Percentiles rank a stretch among this genome's conserved stretches.
These are phyloP conservation scores for Grammomys dolichurus DNA, from an alignment of 2,113 vertebrate species.

Conservation along the genomic window DNA sequence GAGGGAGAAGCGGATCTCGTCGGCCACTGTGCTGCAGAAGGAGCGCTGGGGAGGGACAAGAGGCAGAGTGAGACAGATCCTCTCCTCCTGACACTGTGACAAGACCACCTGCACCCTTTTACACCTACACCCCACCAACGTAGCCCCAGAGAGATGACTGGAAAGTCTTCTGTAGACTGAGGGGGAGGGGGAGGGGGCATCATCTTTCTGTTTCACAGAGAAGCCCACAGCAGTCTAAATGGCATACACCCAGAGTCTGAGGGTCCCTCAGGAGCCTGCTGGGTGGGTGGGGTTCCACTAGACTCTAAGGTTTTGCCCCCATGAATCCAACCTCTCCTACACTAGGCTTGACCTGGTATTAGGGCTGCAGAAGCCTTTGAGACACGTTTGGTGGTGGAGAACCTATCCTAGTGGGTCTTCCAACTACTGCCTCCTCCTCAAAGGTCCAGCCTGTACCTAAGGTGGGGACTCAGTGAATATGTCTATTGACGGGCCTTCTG, in stretches of 20 bases:
- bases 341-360: neutral
- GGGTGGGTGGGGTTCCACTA: neutral
- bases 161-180: neutral
- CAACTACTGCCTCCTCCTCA: neutral
- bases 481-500: neutral
- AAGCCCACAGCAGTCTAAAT: neutral
- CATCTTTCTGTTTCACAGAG: neutral
- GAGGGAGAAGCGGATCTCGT: slow-evolving; percentile 98
- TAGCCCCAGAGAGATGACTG: neutral
- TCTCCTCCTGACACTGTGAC: neutral
- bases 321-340: neutral
- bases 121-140: neutral
- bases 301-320: neutral
- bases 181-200: neutral
- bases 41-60: slow-evolving; percentile 91
- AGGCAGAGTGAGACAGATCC: neutral
- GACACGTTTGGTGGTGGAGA: neutral
- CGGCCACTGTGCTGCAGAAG: slow-evolving; percentile 97
- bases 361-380: neutral
- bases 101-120: neutral
- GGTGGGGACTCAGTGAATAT: neutral
- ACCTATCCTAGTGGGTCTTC: neutral
- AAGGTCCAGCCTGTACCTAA: neutral
- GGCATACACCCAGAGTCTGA: neutral
- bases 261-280: neutral